Base-by-base conservation (phyloP, 2,113 vertebrate species). In the Xenopus borealis region DNA sequence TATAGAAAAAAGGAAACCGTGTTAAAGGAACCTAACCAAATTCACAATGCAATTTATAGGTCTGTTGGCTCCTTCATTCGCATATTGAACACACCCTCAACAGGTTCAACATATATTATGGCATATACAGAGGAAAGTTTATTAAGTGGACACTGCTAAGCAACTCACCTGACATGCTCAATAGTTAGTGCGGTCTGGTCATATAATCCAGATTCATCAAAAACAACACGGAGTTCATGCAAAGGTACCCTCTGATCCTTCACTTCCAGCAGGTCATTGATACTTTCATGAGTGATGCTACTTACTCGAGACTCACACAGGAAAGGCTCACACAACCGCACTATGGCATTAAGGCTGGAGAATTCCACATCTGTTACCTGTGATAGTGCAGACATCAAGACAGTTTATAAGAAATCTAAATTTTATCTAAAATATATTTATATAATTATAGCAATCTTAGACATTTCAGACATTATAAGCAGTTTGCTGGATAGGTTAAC, bases 131-230 rank as follows among this genome's bases (percentile, higher is more conserved):
- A 40, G 33, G 8, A 40, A 9, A 40, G 2, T 40, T 40, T 7
- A 7, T 40, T 9, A 40, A 40, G 8, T 40, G 33, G 33, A 40
- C 33, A 40, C 8, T 40, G 5, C 33, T 40, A 40, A 40, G 33
- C 5, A 9, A 50, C 83, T 40, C 85, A 99, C 97, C 96, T 94
- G 85, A 98, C 85, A 27, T 99, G 97, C 62, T 98, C 96, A 0
- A 98, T 46, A 0, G 94, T 93, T 0, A 99, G 88, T 0, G 96
- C 96, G 0, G 94, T 98, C 83, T 95, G 93, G 78, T 96, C 96
- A 72, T 95, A 93, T 23, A 91, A 90, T 50, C 94, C 95, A 0
- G 95, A 95, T 23, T 92, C 91, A 0, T 98, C 92, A 5, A 89
- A 95, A 2, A 94, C 93, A 55, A 95, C 92, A 68, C 89, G 90